Percentiles rank a stretch among this genome's conserved stretches.
Conservation (phyloP, 2,888 invertebrate species). For the Oscheius sp. region DNA sequence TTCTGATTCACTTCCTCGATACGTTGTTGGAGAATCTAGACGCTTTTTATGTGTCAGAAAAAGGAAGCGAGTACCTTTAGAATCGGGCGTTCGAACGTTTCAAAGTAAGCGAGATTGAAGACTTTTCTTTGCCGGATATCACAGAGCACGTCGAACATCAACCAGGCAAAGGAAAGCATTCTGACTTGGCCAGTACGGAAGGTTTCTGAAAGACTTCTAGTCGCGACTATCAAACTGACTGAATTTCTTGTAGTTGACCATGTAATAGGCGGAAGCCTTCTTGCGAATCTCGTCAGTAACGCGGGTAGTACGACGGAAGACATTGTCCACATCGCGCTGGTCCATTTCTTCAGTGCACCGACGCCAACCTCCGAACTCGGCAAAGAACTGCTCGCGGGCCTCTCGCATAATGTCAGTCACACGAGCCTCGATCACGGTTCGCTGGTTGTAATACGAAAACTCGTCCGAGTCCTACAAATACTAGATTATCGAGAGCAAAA, state of each 20-base stretch:
- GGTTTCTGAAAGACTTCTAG: neutral
- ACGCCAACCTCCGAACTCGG: slow-evolving; percentile 42
- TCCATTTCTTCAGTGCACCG: slow-evolving; percentile 18
- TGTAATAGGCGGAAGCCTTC: slow-evolving; percentile 54
- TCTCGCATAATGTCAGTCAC: slow-evolving; percentile 50
- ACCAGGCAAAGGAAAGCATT: slow-evolving; percentile 68
- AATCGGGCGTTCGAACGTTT: neutral
- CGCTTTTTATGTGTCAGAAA: neutral
- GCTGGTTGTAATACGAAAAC: slow-evolving; percentile 68
- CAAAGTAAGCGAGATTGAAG: neutral
- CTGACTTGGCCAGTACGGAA: slow-evolving; percentile 22
- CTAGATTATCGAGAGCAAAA: neutral
- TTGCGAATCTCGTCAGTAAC: slow-evolving; percentile 39
- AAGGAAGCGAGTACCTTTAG: neutral
- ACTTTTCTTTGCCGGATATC: slow-evolving; percentile 41
- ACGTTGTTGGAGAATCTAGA: slow-evolving; percentile 6
- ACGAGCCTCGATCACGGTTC: slow-evolving; percentile 65
- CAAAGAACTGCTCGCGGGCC: slow-evolving; percentile 45
- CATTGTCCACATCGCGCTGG: slow-evolving; percentile 39
- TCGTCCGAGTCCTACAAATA: slow-evolving; percentile 65
- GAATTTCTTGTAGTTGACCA: slow-evolving; percentile 47
- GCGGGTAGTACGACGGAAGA: slow-evolving; percentile 41
- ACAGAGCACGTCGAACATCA: slow-evolving; percentile 61
- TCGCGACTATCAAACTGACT: slow-evolving; percentile 40
- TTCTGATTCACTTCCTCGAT: neutral